These are phyloP conservation scores for Anhinga rufa DNA, from an alignment of 2,113 vertebrate genomes.

Conservation along the genomic window DNA sequence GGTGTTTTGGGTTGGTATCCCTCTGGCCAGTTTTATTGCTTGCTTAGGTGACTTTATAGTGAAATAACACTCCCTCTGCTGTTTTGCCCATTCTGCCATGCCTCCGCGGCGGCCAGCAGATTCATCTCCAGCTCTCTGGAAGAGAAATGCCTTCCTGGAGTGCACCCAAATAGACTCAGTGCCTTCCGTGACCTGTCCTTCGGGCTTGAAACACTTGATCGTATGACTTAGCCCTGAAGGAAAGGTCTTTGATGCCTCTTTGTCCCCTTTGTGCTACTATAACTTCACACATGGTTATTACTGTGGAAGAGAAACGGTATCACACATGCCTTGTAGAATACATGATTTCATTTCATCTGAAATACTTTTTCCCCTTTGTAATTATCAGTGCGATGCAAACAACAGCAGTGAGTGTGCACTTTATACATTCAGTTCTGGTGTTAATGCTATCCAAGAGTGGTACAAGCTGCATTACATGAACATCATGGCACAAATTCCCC, in stretches of 20 bases:
- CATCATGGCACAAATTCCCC: conserved; percentile 80
- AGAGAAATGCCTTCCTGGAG: not conserved
- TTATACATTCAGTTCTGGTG: conserved; percentile 79
- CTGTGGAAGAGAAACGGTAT: not conserved
- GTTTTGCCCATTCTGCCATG: not conserved
- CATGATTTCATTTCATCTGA: not conserved
- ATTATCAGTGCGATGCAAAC: conserved; percentile 67
- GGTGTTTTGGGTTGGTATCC: not conserved
- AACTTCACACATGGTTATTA: not conserved
- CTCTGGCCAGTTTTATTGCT: not conserved
- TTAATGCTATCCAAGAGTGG: conserved; percentile 82
- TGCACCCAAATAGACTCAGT: not conserved
- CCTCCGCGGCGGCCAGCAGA: not conserved
- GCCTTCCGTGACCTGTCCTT: not conserved
- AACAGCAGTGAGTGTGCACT: conserved; percentile 70
- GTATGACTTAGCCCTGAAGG: not conserved
- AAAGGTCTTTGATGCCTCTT: not conserved
- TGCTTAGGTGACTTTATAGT: not conserved
- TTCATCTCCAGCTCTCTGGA: not conserved
- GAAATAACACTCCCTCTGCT: not conserved
- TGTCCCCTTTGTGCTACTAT: not conserved
- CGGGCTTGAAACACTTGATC: not conserved
- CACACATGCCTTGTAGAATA: not conserved
- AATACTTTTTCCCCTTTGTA: not conserved
- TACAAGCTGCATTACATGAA: conserved; percentile 84